phyloP scores from a whole-genome alignment of 2,888 invertebrate genomes.

The Scaptomyza caliginosa region DNA sequence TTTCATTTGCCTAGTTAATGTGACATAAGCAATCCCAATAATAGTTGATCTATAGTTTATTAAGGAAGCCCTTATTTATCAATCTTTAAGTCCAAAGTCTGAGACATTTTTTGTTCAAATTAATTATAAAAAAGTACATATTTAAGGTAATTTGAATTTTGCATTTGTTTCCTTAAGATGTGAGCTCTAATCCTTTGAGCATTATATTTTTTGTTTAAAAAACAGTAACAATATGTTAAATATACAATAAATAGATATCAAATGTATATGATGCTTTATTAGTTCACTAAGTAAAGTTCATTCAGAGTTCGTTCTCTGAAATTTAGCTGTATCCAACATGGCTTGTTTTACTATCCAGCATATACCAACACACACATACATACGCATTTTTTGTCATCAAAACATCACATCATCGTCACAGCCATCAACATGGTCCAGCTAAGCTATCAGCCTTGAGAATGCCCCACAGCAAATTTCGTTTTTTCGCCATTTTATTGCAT shows the following conservation, averaged over 20 bases:
- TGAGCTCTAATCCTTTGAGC: too few species aligned
- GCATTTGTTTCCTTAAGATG: too few species aligned
- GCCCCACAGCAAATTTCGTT: constrained; percentile 31
- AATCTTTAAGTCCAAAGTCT: too few species aligned
- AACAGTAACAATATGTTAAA: too few species aligned
- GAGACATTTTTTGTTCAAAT: too few species aligned
- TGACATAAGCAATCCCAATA: constrained; percentile 5
- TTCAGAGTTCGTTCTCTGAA: constrained; percentile 32
- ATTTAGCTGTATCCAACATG: constrained; percentile 31
- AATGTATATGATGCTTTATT: too few species aligned
- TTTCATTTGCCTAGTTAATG: constrained; percentile 10
- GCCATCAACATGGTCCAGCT: constrained; percentile 46
- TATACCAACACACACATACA: constrained; percentile 9
- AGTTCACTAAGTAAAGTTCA: too few species aligned
- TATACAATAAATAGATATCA: too few species aligned
- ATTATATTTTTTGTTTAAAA: too few species aligned
- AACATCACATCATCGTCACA: constrained; percentile 46
- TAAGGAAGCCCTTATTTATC: too few species aligned
- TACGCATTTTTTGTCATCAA: constrained; percentile 55
- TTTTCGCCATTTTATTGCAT: constrained; percentile 60
- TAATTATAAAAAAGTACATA: too few species aligned
- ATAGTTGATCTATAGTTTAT: background rate
- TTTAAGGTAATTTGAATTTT: too few species aligned
- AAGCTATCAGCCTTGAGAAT: constrained; percentile 23
- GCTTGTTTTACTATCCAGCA: constrained; percentile 50